phyloP scores from a whole-genome alignment of 2,888 invertebrate genomes.

The Megalurothrips usitatus region DNA sequence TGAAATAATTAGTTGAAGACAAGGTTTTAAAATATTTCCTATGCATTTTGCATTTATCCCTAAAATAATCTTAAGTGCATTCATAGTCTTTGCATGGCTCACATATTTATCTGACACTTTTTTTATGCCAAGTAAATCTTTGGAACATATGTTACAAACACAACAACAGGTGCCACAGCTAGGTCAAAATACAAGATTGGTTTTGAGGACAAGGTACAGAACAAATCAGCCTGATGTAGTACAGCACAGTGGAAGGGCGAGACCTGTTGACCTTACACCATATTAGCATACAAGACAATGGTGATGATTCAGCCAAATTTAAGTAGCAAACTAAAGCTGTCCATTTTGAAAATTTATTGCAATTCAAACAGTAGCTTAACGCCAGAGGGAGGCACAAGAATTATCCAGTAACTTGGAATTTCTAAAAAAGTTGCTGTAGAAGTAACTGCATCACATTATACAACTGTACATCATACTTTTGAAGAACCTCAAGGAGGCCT shows the following conservation, averaged over 20 bases:
- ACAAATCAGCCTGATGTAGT: no score
- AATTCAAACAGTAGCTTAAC: not conserved
- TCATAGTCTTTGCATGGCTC: no score
- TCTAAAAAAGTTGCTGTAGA: no score
- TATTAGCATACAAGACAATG: not conserved
- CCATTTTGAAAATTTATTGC: not conserved
- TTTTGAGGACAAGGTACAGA: not conserved
- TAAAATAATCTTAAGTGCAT: no score
- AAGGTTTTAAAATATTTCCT: no score
- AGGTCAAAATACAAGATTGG: not conserved
- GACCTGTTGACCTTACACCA: not conserved
- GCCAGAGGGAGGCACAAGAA: not conserved
- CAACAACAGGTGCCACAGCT: not conserved
- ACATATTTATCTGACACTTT: no score
- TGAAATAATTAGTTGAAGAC: constrained; percentile 45
- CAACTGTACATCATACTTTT: no score
- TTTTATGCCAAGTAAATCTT: not conserved
- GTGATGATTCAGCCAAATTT: constrained; percentile 1
- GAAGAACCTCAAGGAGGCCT: no score
- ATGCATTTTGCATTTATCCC: no score
- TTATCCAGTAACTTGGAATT: not conserved
- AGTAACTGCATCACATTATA: no score
- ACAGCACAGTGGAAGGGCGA: not conserved
- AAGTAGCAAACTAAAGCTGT: not conserved
- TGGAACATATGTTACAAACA: not conserved